These are phyloP conservation scores for Sphaerophoria taeniata DNA, from an alignment of 2,888 invertebrate genomes.

Conservation along the genomic window DNA sequence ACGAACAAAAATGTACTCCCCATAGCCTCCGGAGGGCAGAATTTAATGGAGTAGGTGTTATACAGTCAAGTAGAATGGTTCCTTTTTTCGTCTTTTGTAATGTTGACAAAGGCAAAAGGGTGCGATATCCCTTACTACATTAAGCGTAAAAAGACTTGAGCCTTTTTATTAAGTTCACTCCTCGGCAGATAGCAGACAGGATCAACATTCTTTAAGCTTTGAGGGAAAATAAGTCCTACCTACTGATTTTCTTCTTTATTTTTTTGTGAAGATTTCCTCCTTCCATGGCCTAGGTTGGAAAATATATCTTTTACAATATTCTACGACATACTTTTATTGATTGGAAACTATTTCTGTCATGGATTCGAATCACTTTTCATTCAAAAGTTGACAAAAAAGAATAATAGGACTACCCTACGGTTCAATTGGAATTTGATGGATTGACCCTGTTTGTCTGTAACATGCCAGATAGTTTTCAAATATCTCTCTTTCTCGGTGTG, in stretches of 20 bases:
- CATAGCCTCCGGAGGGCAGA: slow-evolving; percentile 35
- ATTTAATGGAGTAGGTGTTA: slow-evolving; percentile 61
- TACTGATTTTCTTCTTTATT: background rate
- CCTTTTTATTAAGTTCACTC: background rate
- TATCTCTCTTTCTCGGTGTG: slow-evolving; percentile 14
- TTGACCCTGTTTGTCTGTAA: background rate
- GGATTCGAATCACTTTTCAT: slow-evolving; percentile 42
- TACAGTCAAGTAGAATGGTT: background rate
- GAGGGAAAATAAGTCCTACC: background rate
- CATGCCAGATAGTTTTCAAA: slow-evolving; percentile 35
- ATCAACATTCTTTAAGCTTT: background rate
- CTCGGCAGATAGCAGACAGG: background rate
- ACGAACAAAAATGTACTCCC: slow-evolving; percentile 28
- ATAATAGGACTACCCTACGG: background rate
- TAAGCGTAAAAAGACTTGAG: background rate
- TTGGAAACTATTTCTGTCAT: slow-evolving; percentile 40
- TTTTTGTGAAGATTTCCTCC: background rate
- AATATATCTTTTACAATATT: slow-evolving; percentile 23
- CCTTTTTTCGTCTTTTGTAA: background rate
- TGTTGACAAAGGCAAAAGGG: background rate
- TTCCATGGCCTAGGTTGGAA: background rate
- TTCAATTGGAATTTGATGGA: slow-evolving; percentile 37
- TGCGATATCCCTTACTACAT: background rate
- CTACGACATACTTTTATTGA: slow-evolving; percentile 43
- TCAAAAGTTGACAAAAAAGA: background rate